A percentile compares a stretch with the other conserved stretches of the same genome.
Evolutionary conservation across 2,888 invertebrate genomes (phyloP).

Genomic region (Brachylomia viminalis): DNA sequence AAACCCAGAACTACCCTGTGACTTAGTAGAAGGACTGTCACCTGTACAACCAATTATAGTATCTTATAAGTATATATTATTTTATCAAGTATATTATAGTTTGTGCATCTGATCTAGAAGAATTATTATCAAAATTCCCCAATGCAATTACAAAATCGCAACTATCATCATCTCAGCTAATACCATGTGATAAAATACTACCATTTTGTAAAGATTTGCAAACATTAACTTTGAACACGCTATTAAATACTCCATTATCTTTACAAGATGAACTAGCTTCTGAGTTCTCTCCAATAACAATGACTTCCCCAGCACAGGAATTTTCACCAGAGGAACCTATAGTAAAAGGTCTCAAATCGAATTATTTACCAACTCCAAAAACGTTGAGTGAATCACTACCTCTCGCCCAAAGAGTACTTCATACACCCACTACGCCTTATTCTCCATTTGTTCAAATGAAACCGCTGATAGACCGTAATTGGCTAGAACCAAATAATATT

Average conservation of each 20-base stretch:
- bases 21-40: neutral
- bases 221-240: neutral
- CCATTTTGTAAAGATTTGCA: conserved; percentile 4
- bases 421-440: neutral
- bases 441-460: conserved; percentile 7
- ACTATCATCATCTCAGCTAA: neutral
- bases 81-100: no score
- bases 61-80: no score
- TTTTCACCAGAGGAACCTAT: neutral
- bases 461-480: neutral
- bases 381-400: neutral
- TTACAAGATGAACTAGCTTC: neutral
- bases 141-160: conserved; percentile 13
- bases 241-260: neutral
- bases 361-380: neutral
- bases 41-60: neutral
- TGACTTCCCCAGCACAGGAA: neutral
- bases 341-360: neutral
- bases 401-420: neutral
- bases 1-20: neutral
- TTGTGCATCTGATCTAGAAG: conserved; percentile 2
- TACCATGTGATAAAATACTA: neutral
- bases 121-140: conserved; percentile 19
- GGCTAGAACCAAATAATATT: neutral
- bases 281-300: neutral